Evolutionary conservation across 1,140 invertebrate genomes (phyloP), one percentile per base, ranked within the genome.

Genomic region (Hyles vespertilio): DNA sequence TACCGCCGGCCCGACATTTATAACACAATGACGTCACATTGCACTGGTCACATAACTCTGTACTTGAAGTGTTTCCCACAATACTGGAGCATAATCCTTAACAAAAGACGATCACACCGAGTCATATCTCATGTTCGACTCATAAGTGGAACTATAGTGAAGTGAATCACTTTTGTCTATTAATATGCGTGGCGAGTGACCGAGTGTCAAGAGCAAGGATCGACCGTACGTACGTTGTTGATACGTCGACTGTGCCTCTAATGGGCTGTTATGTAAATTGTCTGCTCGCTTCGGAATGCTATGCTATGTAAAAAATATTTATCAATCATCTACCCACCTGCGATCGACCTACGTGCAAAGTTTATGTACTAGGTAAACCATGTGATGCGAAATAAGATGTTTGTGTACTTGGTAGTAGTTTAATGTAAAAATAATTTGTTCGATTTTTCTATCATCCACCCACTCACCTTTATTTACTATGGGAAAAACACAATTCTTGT

Each of bases 101-200:
- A 67, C 64, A 63, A 74, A 72, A 80, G 74, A 67, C 73, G 69
- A 63, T 69, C 80, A 80, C 67, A 68, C 72, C 67, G 66, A 66
- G 68, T 67, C 80, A 81, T 82, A 79, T 69, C 79, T 72, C 77
- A 74, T 74, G 76, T 74, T 70, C 74, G 77, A 78, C 70, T 78
- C 74, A 61, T 45, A 43, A 52, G 53, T 51, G 65, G 69, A 75
- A 63, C 67, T 22, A 22, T 79, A 70, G 74, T 73, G 76, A 73
- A 76, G 73, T 83, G 82, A 85, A 76, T 84, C 84, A 84, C 77
- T 85, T 81, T 68, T 66, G 71, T 79, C 81, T 87, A 87, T 87
- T 87, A 87, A 81, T 87, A 87, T 85, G 84, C 84, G 78, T 80
- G 75, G 74, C 82, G 70, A 87, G 81, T 83, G 81, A 85, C 84